Evolutionary conservation across 2,888 invertebrate genomes (phyloP), one percentile per base, ranked within the genome.

Genomic region (Steromphala cineraria): DNA sequence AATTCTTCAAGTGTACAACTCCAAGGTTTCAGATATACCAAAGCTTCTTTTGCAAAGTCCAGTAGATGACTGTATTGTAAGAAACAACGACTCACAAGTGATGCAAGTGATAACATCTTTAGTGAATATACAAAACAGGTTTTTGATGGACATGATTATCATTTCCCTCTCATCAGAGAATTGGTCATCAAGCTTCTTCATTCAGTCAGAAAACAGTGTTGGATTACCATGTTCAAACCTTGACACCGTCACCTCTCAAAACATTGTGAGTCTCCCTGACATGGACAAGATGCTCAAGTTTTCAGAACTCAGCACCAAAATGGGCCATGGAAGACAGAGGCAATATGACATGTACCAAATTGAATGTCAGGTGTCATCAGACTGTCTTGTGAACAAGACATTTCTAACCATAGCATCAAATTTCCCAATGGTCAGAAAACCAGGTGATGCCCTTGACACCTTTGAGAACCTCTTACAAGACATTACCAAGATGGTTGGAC

Each of bases 301-400:
- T 46, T 78, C 78, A 21, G 67, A 78, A 40, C 13, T 19, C n/a
- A 78, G 62, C n/a, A 36, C 62, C 31, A 36, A 78, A 13, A 13
- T 36, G n/a, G 78, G 78, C 2, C 56, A 56, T 78, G 78, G 78
- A 15, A 53, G 31, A 15, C 24, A 78, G 40, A 78, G 62, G 17
- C 56, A 67, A 3, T 78, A 67, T 78, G 78, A 78, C 19, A 55
- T 78, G 55, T 78, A 78, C 40, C 78, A 78, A 46, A 78, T 78
- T 21, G 78, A 78, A 46, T 2, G 36, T 40, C 62, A 78, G 40
- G 40, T 67, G 40, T 62, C 28, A 28, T 19, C 53, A 1, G 21
- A 56, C 40, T 46, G 40, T 28, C 19, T 78, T 36, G 55, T 78
- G 40, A 78, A 78, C 52, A 78, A 62, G 46, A 62, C 56, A 78